Conservation (phyloP, 2,797 vertebrate species). For the Tauraco hartlaubi region DNA sequence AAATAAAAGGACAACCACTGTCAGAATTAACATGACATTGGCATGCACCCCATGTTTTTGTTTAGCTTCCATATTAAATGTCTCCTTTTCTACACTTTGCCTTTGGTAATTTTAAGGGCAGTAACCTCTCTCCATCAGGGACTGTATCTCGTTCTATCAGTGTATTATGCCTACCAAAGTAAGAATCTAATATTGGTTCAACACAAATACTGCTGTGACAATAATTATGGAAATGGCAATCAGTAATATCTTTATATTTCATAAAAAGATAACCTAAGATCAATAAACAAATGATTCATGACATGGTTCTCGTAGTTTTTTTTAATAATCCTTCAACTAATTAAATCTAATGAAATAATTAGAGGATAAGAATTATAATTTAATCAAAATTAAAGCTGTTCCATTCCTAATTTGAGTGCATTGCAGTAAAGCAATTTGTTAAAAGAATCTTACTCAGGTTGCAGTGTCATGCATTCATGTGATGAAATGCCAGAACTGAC, state of each 20-base stretch:
- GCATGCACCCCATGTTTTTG: fast-evolving
- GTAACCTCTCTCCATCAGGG: background rate
- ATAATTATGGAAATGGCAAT: background rate
- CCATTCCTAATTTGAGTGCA: background rate
- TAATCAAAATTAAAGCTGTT: background rate
- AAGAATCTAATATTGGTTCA: background rate
- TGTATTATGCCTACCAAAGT: background rate
- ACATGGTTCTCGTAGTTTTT: background rate
- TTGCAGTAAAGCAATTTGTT: background rate
- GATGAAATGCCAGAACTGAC: background rate
- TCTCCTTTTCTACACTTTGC: background rate
- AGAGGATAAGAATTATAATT: background rate
- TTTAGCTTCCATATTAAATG: background rate
- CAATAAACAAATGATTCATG: background rate
- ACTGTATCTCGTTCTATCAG: background rate
- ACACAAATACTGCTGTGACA: background rate
- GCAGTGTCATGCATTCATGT: background rate
- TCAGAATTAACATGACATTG: background rate
- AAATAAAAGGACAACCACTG: background rate
- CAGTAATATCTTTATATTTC: background rate
- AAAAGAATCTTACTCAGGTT: background rate
- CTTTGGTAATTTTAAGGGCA: background rate
- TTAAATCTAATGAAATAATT: background rate
- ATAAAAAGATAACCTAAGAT: background rate
- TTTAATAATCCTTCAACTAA: background rate